Conservation (phyloP, 2,888 invertebrate species). For the Eupeodes luniger region DNA sequence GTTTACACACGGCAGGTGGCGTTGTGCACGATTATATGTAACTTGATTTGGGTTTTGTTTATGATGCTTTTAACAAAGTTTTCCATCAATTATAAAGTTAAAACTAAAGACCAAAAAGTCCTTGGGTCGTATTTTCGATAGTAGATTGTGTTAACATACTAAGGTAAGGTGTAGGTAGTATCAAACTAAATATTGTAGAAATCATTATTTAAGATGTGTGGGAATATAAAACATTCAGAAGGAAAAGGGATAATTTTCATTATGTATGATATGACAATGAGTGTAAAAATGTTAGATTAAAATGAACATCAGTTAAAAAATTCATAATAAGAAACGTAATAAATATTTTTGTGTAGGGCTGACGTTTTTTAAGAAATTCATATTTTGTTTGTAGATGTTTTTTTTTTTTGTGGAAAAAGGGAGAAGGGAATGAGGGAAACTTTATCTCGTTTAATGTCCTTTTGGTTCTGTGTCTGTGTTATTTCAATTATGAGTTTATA, state of each 20-base stretch:
- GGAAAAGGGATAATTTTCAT: slow-evolving; percentile 6
- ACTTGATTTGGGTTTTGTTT: slow-evolving; percentile 14
- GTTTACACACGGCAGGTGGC: slow-evolving; percentile 3
- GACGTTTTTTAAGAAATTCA: background rate
- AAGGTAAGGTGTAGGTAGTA: too few relatives aligned
- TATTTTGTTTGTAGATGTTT: background rate
- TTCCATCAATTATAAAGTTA: slow-evolving; percentile 20
- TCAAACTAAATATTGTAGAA: slow-evolving; percentile 15
- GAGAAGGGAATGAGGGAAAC: background rate
- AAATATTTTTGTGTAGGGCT: background rate
- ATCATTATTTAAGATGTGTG: slow-evolving; percentile 8
- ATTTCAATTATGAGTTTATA: slow-evolving; percentile 9
- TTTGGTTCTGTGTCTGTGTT: background rate
- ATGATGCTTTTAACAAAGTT: slow-evolving; percentile 11
- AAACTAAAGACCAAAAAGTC: background rate
- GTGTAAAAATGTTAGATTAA: slow-evolving; percentile 17
- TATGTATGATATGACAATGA: slow-evolving; percentile 26
- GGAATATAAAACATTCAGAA: slow-evolving; percentile 7
- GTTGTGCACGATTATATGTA: background rate
- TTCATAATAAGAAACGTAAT: slow-evolving; percentile 20
- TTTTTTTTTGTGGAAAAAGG: background rate
- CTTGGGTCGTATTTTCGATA: background rate
- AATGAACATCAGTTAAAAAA: slow-evolving; percentile 6
- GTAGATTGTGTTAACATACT: background rate
- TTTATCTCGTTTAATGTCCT: slow-evolving; percentile 14